Base-by-base conservation (phyloP, 2,113 vertebrate species). In the Solea solea region DNA sequence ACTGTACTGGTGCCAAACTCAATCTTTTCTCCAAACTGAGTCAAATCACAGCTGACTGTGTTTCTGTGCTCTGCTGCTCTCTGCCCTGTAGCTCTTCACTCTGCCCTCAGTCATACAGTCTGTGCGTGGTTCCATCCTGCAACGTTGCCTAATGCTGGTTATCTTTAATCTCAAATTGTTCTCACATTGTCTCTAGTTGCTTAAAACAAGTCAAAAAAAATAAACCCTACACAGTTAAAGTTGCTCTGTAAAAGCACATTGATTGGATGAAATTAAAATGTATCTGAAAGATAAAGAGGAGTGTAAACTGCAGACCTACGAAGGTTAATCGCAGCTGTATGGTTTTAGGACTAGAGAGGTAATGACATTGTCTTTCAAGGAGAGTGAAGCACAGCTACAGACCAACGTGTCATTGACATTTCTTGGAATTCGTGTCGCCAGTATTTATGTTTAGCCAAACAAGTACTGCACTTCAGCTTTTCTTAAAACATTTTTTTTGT, bases 381-480 rank as follows among this genome's bases (percentile, higher is more conserved):
- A 10, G 45, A 49, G 3, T 49, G 8, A 21, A 27, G 14, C 27
- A 16, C 11, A n/a, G 45, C 25, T 49, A 8, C 8, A 16, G 15
- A 14, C 49, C 27, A 49, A 12, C 11, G n/a, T 34, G 13, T 49
- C 14, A 34, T 39, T 13, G 13, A 9, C 40, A 40, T n/a, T 50
- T 6, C 45, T 28, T 9, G 1, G 13, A 8, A 25, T 61, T 45
- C 51, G 27, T 64, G 41, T 54, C 40, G 9, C 14, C 42, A 46
- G 13, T 7, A 53, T 7, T 28, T 9, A 9, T 34, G 49, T 53
- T 53, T 16, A 53, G 13, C 11, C 7, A 9, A 2, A 3, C 46
- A 58, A 74, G 41, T 55, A 44, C 46, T 14, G 28, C 65, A 64
- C 54, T 77, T 64, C 9, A 64, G 12, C 42, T 28, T 46, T 39